Conservation (phyloP, 2,888 invertebrate species). For the Ephialtes manifestator region DNA sequence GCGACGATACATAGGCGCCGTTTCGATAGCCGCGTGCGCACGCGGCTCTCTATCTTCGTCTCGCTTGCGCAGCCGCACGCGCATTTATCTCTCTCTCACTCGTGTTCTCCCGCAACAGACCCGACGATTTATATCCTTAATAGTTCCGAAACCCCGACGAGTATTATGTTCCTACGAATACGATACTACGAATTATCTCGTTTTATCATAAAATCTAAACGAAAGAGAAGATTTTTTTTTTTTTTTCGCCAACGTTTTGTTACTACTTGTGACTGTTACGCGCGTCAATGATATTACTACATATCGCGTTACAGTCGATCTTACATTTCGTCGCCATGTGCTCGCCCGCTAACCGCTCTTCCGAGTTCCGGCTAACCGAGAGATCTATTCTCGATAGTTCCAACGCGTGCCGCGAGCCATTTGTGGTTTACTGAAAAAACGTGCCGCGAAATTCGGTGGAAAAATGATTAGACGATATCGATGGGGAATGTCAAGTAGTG, state of each 20-base stretch:
- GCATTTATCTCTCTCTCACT: conserved; percentile 50
- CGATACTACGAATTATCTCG: not conserved
- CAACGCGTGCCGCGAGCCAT: conserved; percentile 8
- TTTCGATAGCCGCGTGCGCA: conserved; percentile 62
- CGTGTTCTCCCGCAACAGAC: conserved; percentile 7
- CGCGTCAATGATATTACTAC: not conserved
- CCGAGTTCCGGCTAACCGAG: conserved; percentile 14
- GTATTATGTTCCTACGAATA: conserved; percentile 57
- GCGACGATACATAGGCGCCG: conserved; percentile 49
- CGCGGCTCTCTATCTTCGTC: conserved; percentile 16
- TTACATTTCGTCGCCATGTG: conserved; percentile 46
- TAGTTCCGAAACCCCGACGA: conserved; percentile 37
- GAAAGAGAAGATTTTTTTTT: too few relatives aligned
- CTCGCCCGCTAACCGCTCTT: conserved; percentile 33
- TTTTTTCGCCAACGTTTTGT: not conserved
- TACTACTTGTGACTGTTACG: not conserved
- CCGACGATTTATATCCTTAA: conserved; percentile 50
- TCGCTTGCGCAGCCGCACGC: not conserved
- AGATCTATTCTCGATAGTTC: conserved; percentile 41
- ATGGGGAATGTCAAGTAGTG: not conserved
- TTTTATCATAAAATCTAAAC: too few relatives aligned
- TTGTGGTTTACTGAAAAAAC: not conserved
- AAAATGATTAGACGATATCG: not conserved
- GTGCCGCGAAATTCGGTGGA: too few relatives aligned
- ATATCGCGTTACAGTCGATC: conserved; percentile 47